A percentile compares a stretch with the other conserved stretches of the same genome.
Conservation (phyloP, 2,113 vertebrate genomes). For the Rostratula benghalensis region DNA sequence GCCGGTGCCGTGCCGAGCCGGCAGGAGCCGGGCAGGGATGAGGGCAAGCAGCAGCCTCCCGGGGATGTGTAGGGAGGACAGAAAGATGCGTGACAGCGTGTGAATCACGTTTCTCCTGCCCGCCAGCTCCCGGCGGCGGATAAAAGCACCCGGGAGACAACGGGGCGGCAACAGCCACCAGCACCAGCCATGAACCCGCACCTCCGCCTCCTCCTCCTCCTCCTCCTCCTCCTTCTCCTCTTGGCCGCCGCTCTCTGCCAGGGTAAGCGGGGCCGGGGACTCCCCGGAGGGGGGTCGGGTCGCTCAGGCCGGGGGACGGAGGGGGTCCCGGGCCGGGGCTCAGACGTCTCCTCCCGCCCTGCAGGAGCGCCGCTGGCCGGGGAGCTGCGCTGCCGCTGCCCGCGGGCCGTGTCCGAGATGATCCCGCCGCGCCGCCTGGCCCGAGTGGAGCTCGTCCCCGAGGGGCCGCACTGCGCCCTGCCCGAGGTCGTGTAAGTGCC, state of each 20-base stretch:
- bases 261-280: not conserved
- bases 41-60: not conserved
- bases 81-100: not conserved
- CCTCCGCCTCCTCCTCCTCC: not conserved
- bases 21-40: too few species aligned
- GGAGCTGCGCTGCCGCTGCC: not conserved
- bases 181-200: not conserved
- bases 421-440: not conserved
- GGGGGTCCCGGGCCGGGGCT: too few species aligned
- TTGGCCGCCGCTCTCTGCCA: not conserved
- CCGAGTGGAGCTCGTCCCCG: slow-evolving; percentile 1
- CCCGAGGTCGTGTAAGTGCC: too few species aligned
- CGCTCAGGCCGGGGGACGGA: too few species aligned
- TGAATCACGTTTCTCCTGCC: not conserved
- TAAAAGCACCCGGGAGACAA: not conserved
- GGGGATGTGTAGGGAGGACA: not conserved
- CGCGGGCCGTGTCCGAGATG: not conserved
- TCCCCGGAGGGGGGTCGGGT: too few species aligned
- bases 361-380: not conserved
- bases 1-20: not conserved
- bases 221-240: not conserved
- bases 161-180: not conserved
- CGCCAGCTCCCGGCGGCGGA: not conserved
- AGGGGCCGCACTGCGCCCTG: not conserved
- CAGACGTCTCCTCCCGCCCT: not conserved